These are phyloP conservation scores for Tyrophagus putrescentiae DNA, from an alignment of 1,140 invertebrate species.

Conservation along the genomic window DNA sequence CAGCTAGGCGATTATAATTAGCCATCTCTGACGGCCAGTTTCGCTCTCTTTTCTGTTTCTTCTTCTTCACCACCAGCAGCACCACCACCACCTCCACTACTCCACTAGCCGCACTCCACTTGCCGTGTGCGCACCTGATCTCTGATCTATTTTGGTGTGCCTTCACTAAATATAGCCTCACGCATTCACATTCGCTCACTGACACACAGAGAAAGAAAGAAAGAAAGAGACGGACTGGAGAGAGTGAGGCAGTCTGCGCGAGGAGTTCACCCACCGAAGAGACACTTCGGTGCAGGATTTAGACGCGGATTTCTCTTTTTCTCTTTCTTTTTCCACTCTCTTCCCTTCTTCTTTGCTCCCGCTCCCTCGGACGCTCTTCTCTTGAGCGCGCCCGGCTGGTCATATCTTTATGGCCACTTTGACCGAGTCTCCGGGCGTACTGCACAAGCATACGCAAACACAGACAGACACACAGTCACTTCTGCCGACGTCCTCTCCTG, in stretches of 20 bases:
- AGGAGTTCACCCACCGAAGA: not conserved
- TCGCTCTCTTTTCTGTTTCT: slow-evolving; percentile 2
- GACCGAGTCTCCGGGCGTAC: not conserved
- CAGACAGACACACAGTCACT: not conserved
- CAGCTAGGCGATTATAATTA: no score
- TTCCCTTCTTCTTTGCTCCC: not conserved
- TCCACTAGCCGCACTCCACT: no score
- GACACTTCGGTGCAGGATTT: not conserved
- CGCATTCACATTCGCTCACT: not conserved
- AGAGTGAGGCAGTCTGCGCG: not conserved
- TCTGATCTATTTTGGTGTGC: slow-evolving; percentile 5
- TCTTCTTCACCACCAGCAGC: not conserved
- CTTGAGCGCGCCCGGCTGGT: not conserved
- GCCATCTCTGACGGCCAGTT: not conserved
- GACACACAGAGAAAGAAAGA: slow-evolving; percentile 4
- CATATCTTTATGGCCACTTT: slow-evolving; percentile 17
- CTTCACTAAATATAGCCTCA: slow-evolving; percentile 8
- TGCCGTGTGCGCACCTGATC: not conserved
- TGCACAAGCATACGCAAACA: not conserved
- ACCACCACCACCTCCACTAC: no score
- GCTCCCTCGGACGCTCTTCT: not conserved
- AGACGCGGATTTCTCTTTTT: not conserved
- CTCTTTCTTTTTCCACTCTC: not conserved
- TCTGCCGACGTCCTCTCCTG: not conserved
- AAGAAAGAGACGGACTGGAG: no score